A percentile compares a stretch with the other conserved stretches of the same genome.
These are phyloP conservation scores for Megaustenia siamemsis DNA, from an alignment of 2,888 invertebrate species.

Conservation along the genomic window DNA sequence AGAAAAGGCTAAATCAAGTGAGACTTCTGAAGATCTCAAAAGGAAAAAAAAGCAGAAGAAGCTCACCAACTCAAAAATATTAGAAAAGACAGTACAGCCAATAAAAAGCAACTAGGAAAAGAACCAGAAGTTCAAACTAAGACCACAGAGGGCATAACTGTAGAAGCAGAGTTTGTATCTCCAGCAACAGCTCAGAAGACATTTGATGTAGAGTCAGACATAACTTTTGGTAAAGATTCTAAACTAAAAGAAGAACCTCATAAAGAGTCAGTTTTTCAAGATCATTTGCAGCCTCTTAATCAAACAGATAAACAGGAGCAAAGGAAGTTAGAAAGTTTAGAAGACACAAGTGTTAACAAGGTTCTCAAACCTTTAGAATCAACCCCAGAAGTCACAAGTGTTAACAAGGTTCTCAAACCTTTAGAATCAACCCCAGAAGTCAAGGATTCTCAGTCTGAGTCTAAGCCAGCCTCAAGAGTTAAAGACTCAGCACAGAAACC, in stretches of 20 bases:
- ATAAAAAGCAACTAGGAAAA: neutral
- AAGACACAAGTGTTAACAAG: neutral
- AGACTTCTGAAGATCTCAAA: neutral
- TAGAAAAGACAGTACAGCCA: neutral
- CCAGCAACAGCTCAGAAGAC: conserved; percentile 20
- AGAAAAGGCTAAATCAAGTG: conserved; percentile 1
- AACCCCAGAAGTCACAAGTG: neutral
- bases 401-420: neutral
- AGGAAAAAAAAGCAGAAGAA: neutral
- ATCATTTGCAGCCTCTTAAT: neutral
- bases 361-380: neutral
- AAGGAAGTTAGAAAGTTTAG: neutral
- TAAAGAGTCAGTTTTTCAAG: conserved; percentile 3
- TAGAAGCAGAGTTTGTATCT: conserved; percentile 9
- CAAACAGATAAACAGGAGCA: conserved; percentile 15
- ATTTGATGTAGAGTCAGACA: conserved; percentile 8
- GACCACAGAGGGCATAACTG: neutral
- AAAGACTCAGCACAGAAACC: neutral
- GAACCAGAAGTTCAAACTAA: conserved; percentile 18
- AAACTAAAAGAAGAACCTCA: neutral
- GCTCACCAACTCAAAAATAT: no score
- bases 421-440: neutral
- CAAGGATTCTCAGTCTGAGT: neutral
- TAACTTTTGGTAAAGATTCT: conserved; percentile 23
- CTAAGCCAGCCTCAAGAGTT: no score